Evolutionary conservation across 2,797 vertebrate species (phyloP), one percentile per base, ranked within the genome.

Genomic region (Tokudaia muenninki): DNA sequence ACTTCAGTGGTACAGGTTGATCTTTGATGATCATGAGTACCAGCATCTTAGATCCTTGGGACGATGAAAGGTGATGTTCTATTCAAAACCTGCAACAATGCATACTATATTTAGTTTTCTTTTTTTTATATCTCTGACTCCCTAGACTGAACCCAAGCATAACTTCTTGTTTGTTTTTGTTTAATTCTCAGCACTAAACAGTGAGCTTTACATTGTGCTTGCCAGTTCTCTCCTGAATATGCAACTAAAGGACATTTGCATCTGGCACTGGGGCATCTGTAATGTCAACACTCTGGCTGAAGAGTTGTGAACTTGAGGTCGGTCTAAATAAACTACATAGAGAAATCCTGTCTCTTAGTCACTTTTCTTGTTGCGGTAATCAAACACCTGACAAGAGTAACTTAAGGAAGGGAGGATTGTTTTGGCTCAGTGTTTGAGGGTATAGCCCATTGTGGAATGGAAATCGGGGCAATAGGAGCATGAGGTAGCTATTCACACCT

Each of bases 81-180:
- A 34, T 65, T 50, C 41, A 50, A 34, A n/a, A 65, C 31, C 44
- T n/a, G 83, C 12, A 65, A 34, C 29, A 83, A 93, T 55, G 41
- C 12, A 44, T 75, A 52, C 34, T 93, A 31, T 70, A 84, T 92
- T 95, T 92, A 29, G 87, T 82, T 92, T 95, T 89, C 63, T 84
- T 3, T 81, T 81, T 90, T 81, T 52, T 88, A 22, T 84, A 29
- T 61, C 7, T 44, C 59, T 92, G 21, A 55, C 17, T 8, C 17
- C 31, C 79, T 80, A 6, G 14, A 94, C 37, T 90, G 31, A 86
- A 29, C 19, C 3, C 24, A 90, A 67, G 31, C 13, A 80, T 19
- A 84, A 22, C 44, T 94, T 61, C 61, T 47, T 77, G 87, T 11
- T 79, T 22, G 34, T 65, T 89, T 92, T 88, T 86, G 16, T 44